Base-by-base conservation (phyloP, 2,888 invertebrate species). In the Nasonovia ribisnigri region DNA sequence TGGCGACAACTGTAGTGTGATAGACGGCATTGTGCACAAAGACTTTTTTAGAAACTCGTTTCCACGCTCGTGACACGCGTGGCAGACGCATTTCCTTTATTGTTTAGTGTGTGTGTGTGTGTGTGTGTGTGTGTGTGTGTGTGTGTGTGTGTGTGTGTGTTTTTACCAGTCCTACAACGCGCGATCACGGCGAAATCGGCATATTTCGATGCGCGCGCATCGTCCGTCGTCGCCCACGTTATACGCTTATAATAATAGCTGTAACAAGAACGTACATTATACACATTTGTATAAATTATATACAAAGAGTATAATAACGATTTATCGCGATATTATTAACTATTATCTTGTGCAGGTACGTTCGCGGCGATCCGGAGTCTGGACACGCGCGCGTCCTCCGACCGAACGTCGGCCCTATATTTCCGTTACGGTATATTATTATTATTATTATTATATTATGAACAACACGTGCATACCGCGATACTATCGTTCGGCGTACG, bases 31-130 rank as follows among this genome's bases (percentile, higher is more conserved):
- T 29, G 57, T 6, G 48, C 87, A 87, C 86, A 92, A 87, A 92
- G 60, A 92, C 57, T 86, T 86, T 90, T 92, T 92, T 92, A 92
- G 92, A 92, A 92, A 92, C 92, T 92, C 92, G 57, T 92, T 86
- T 92, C 57, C 86, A 46, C 36, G 91, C 46, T 92, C 91, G 92
- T 92, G 87, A 92, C 87, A 88, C 92, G 67, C 92, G 92, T 88
- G 51, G 87, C 42, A 26, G 87, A 88, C 87, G 87, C 48, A 51
- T 88, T 88, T 91, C 57, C 91, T 54, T 60, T 86, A 43, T 57
- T 46, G 36, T 57, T 77, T 48, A 48, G 16, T 36, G 51, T 54
- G 43, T 54, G 51, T 90, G 24, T n/a, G 13, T 67, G n/a, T n/a
- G 67, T n/a, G 67, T n/a, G 67, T 42, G 11, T 46, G 29, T 87